Evolutionary conservation across 1,140 invertebrate species (phyloP), one percentile per base, ranked within the genome.

Genomic region (Eriosoma lanigerum): DNA sequence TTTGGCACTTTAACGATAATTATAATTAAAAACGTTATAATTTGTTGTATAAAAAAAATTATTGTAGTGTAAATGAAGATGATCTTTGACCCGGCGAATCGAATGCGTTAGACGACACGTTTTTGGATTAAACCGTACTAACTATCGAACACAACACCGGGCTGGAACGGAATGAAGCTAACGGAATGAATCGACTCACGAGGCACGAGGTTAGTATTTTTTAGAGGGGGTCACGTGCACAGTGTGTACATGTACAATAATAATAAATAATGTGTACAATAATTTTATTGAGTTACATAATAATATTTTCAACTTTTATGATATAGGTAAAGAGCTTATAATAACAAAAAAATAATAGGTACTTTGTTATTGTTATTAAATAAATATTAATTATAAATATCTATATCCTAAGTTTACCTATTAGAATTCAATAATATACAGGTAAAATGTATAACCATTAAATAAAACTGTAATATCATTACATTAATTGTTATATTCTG

Each of bases 151-250:
- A 60, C 21, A 56, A 78, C 75, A 78, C 75, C 75, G 75, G 75
- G 75, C 75, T 78, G 75, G 75, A 78, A 78, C 75, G 75, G 56
- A 78, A 78, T 78, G 75, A 78, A 60, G 17, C 32, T 24, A 44
- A 8, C n/a, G 52, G 8, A 46, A 32, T 56, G 44, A 3, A n/a
- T 24, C 56, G 73, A 9, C 21, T 9, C 3, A n/a, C 13, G 24
- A 26, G 52, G 73, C 75, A 78, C 75, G 75, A 78, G 75, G 75
- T 78, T 78, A 26, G 44, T 29, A 21, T 26, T 60, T n/a, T 58
- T 78, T 19, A n/a, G 56, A 60, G 75, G 75, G 75, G 56, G 19
- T 62, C 26, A 6, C 9, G 38, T n/a, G 9, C 60, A 48, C 75
- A 78, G 75, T 78, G 56, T 60, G 38, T n/a, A 48, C 54, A 19